Percentiles rank a stretch among this genome's conserved stretches.
Conservation (phyloP, 1,140 invertebrate species). For the Brachionus sp. region DNA sequence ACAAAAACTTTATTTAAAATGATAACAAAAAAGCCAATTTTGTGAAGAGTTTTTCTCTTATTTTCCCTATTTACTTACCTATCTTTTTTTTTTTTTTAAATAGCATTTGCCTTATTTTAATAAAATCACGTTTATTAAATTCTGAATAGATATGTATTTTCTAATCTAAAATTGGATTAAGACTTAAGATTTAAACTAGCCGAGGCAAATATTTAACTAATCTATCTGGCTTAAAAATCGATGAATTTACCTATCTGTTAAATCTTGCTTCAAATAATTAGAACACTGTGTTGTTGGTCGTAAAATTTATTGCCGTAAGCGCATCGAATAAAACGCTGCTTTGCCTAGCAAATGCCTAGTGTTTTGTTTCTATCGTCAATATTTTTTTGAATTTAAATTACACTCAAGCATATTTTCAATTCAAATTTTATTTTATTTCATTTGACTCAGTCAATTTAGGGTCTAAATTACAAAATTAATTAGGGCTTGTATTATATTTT, state of each 20-base stretch:
- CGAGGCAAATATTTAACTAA: constrained; percentile 33
- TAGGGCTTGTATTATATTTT: background rate
- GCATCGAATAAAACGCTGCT: background rate
- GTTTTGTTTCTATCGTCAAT: background rate
- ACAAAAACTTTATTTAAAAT: background rate
- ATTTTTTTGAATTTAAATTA: constrained; percentile 28
- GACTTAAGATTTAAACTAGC: background rate
- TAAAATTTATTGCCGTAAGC: background rate
- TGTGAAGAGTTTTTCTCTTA: background rate
- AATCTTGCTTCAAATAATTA: background rate
- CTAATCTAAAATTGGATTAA: constrained; percentile 33
- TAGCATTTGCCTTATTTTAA: constrained; percentile 3
- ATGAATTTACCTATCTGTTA: constrained; percentile 31
- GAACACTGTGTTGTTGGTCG: background rate
- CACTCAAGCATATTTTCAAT: background rate
- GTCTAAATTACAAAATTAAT: constrained; percentile 34
- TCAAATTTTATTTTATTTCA: background rate
- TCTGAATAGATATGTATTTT: constrained; percentile 19
- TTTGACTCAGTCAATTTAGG: background rate
- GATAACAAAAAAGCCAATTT: constrained; percentile 3
- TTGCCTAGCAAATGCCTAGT: background rate
- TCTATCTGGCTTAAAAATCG: constrained; percentile 30
- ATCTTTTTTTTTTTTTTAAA: background rate
- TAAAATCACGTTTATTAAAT: constrained; percentile 9
- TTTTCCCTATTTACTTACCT: background rate